Evolutionary conservation across 1,140 invertebrate species (phyloP), one percentile per base, ranked within the genome.

Genomic region (Popillia japonica): DNA sequence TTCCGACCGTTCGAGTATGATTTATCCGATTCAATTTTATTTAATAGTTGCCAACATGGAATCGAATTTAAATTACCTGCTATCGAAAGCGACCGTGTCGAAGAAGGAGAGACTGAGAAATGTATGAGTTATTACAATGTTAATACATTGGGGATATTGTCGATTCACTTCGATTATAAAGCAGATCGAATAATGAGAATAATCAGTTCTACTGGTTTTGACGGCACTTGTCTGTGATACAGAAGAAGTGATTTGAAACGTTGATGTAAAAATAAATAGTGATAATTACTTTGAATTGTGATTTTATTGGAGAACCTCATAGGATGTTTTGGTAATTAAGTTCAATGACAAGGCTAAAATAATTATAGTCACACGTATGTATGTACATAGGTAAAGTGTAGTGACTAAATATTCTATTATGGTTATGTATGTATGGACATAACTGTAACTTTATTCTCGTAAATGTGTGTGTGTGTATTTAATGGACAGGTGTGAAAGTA

Each of bases 1-100:
- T 8, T 20, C 4, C 20, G 27, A 10, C 27, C 61, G 22, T 48
- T 48, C 9, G 9, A 22, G 3, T 22, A 68, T 68, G 61, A 68
- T 68, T 68, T 68, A 68, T 68, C 61, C 10, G 61, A 10, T 68
- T 68, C 61, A n/a, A 34, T 68, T 34, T 68, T 68, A 68, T 68
- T 68, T 68, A 68, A 68, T 68, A 68, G 61, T 68, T 23, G 61
- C 61, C 61, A 68, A 68, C 27, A 22, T 34, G 22, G 61, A 68
- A 68, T 68, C 59, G 61, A 55, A 55, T 55, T 55, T 55, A 55
- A 17, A 55, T 55, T 55, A 55, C 48, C 14, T 17, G 48, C 48
- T 55, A 55, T 55, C 48, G 48, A 55, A 55, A 55, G 14, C 22
- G 61, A 27, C 27, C 3, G 61, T 11, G 61, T 61, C n/a, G 27